A percentile compares a stretch with the other conserved stretches of the same genome.
Evolutionary conservation across 1,140 invertebrate species (phyloP).

Genomic region (Nebria ingens): DNA sequence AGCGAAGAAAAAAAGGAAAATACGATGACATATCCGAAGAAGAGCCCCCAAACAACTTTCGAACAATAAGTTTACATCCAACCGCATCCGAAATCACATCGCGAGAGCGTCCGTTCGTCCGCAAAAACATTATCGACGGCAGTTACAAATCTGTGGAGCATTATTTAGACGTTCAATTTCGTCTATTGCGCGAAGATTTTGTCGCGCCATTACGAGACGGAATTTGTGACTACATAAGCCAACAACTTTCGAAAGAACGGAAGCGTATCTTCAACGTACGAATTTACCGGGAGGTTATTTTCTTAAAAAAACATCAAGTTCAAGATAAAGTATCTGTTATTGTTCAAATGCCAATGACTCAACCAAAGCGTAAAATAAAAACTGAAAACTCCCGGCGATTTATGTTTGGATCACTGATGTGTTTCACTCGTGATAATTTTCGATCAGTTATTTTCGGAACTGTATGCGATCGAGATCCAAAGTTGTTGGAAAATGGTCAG

Average conservation of each 20-base stretch:
- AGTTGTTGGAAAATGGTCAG: slow-evolving; percentile 37
- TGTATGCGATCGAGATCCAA: slow-evolving; percentile 45
- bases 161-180: slow-evolving; percentile 69
- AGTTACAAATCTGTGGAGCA: slow-evolving; percentile 50
- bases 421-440: slow-evolving; percentile 59
- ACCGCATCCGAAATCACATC: slow-evolving; percentile 29
- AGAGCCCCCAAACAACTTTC: slow-evolving; percentile 30
- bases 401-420: slow-evolving; percentile 60
- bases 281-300: slow-evolving; percentile 21
- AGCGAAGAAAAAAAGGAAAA: slow-evolving; percentile 20
- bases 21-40: slow-evolving; percentile 12
- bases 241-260: slow-evolving; percentile 18
- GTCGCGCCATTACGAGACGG: slow-evolving; percentile 45
- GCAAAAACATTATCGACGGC: slow-evolving; percentile 49
- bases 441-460: slow-evolving; percentile 53
- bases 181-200: slow-evolving; percentile 66
- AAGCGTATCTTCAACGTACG: slow-evolving; percentile 27
- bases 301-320: background rate
- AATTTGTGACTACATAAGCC: slow-evolving; percentile 33
- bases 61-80: slow-evolving; percentile 37
- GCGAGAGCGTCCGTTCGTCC: slow-evolving; percentile 34
- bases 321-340: background rate
- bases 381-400: slow-evolving; percentile 45
- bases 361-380: slow-evolving; percentile 18
- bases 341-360: background rate